Conservation (phyloP, 2,888 invertebrate species). For the Orthonychiurus folsomi region DNA sequence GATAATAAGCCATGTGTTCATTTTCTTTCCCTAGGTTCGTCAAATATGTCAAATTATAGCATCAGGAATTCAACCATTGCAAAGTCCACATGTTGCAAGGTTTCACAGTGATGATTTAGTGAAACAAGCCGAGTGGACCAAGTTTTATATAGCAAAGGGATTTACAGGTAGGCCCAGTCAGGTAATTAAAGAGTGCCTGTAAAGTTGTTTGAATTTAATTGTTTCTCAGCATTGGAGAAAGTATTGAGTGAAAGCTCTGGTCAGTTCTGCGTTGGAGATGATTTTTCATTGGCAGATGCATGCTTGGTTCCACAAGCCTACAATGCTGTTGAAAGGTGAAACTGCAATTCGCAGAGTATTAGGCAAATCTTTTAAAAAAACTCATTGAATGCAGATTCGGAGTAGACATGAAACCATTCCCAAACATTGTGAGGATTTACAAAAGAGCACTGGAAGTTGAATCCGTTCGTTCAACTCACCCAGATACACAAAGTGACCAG, state of each 20-base stretch:
- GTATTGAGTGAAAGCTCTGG: constrained; percentile 57
- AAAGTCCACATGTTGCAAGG: constrained; percentile 53
- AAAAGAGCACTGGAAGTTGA: constrained; percentile 77
- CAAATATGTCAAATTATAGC: constrained; percentile 86
- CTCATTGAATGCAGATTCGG: constrained; percentile 14
- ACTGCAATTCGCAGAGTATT: not conserved
- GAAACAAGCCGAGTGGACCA: constrained; percentile 29
- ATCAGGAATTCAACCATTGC: constrained; percentile 90
- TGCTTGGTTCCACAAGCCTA: constrained; percentile 91
- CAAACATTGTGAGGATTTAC: constrained; percentile 78
- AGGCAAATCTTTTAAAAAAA: not conserved
- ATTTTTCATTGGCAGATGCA: constrained; percentile 86
- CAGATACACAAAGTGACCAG: too few species aligned
- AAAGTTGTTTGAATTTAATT: too few species aligned
- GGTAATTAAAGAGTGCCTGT: too few species aligned
- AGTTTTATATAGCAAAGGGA: constrained; percentile 32
- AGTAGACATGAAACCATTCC: constrained; percentile 83
- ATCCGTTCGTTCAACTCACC: constrained; percentile 83
- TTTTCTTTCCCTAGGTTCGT: constrained; percentile 49
- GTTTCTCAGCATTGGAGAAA: constrained; percentile 27
- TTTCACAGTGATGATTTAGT: constrained; percentile 20
- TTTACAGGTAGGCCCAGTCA: constrained; percentile 24
- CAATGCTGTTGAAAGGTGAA: constrained; percentile 59
- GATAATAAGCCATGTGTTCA: not conserved
- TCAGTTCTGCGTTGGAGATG: constrained; percentile 87